Evolutionary conservation across 2,888 invertebrate species (phyloP), one percentile per base, ranked within the genome.

Genomic region (Thalpophila matura): DNA sequence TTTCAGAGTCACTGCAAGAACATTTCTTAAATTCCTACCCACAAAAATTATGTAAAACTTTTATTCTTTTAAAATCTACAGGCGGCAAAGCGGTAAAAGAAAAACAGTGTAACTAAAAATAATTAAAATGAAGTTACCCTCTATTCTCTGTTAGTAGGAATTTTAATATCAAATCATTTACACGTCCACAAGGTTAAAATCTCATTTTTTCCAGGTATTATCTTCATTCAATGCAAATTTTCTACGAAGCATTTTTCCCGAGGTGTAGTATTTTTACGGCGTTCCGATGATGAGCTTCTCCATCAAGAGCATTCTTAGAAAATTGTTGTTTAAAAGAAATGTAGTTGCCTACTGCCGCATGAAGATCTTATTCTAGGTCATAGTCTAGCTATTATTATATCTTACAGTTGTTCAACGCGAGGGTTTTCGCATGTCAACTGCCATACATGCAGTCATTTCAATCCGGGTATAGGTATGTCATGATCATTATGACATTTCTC

Each of bases 201-300:
- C 51, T 56, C 42, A 65, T 71, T 71, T 69, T 22, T 31, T 26
- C 27, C n/a, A 16, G 26, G 40, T 62, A 68, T 53, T 56, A 45
- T 57, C 57, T 69, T 54, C 61, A 53, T 53, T 65, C 49, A 56
- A 71, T 71, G 60, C 53, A 71, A 71, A 71, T 71, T 71, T 57
- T 60, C 29, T 38, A 42, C 46, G 35, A 50, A 71, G 56, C 40
- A 65, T 60, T 45, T 14, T 31, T 49, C 40, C 35, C 29, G 35
- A 56, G 72, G 56, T 53, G 53, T 56, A 35, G 47, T 55, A 64
- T 64, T 69, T 65, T 70, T 63, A 58, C 45, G 58, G 58, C 42
- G 24, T 43, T 58, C 42, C 51, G 54, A 71, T 70, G 71, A 70
- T 71, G 71, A 70, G 55, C 27, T 42, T 42, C 31, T 51, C 58